phyloP scores from a whole-genome alignment of 2,113 vertebrate species.

The Paratilapia polleni region DNA sequence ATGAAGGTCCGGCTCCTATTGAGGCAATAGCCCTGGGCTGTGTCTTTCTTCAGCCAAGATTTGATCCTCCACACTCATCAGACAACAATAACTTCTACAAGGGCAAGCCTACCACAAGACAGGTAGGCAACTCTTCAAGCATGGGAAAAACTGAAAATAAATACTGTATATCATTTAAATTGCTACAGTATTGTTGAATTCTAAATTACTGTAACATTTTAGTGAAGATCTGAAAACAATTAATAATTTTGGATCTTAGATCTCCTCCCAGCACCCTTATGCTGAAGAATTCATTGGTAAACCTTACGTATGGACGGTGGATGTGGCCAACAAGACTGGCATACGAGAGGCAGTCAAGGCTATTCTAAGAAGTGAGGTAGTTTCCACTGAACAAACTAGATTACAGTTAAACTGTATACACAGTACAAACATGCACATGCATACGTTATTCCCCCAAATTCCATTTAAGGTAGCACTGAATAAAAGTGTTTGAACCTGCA shows the following conservation, averaged over 20 bases:
- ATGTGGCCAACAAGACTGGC: constrained; percentile 67
- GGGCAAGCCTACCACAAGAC: constrained; percentile 78
- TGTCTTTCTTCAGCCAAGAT: constrained; percentile 76
- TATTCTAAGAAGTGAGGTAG: constrained; percentile 71
- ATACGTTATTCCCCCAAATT: background rate
- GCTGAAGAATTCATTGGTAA: constrained; percentile 74
- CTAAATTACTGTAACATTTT: background rate
- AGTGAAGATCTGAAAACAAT: background rate
- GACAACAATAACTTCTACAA: constrained; percentile 76
- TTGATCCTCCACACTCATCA: constrained; percentile 72
- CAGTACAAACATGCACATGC: background rate
- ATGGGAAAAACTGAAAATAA: background rate
- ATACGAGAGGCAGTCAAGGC: constrained; percentile 62
- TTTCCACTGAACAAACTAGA: background rate
- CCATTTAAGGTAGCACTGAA: background rate
- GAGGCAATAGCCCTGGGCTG: constrained; percentile 78
- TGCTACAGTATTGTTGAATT: background rate
- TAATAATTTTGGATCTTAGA: constrained; percentile 46
- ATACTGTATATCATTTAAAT: background rate
- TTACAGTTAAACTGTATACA: background rate
- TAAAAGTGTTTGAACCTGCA: constrained; percentile 46
- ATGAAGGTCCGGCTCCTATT: constrained; percentile 79
- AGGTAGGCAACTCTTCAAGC: constrained; percentile 42
- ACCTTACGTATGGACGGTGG: constrained; percentile 79
- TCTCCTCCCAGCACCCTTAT: constrained; percentile 80